Evolutionary conservation across 2,888 invertebrate species (phyloP), one percentile per base, ranked within the genome.

Genomic region (Sarcophaga caerulescens): DNA sequence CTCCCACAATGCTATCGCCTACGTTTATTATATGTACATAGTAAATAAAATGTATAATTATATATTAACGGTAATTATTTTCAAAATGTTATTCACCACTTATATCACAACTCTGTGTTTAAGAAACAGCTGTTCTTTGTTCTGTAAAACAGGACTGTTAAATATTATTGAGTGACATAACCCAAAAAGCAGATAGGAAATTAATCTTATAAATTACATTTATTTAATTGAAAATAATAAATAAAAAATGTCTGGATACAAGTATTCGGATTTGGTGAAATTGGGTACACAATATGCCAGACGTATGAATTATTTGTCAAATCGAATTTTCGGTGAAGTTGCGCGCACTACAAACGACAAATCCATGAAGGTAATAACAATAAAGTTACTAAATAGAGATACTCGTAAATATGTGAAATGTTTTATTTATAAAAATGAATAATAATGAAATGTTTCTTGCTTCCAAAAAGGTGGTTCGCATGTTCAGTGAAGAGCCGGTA

Each of bases 241-340:
- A 52, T 5, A 59, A 60, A 59, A 35, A 59, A 91, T 97, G 97
- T 92, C 95, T 0, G 87, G 88, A 0, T 86, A 89, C 17, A 96
- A 95, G 92, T 98, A 98, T 90, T 93, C 94, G 0, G 94, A 96
- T 85, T 93, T 98, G 65, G 94, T 95, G 12, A 96, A 96, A 89
- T 94, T 95, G 52, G 94, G 95, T 0, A 97, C 97, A 0, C 96
- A 95, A 90, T 99, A 98, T 92, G 97, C 97, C 0, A 94, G 94
- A 3, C 95, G 97, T 68, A 98, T 99, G 98, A 96, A 96, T 88
- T 95, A 96, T 66, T 94, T 99, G 19, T 97, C 98, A 44, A 97
- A 97, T 90, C 94, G 96, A 88, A 98, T 98, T 89, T 98, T 98
- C 92, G 97, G 97, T 0, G 98, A 98, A 93, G 97, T 98, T 1